Conservation (phyloP, 2,113 vertebrate species). For the Bubo blakistoni region DNA sequence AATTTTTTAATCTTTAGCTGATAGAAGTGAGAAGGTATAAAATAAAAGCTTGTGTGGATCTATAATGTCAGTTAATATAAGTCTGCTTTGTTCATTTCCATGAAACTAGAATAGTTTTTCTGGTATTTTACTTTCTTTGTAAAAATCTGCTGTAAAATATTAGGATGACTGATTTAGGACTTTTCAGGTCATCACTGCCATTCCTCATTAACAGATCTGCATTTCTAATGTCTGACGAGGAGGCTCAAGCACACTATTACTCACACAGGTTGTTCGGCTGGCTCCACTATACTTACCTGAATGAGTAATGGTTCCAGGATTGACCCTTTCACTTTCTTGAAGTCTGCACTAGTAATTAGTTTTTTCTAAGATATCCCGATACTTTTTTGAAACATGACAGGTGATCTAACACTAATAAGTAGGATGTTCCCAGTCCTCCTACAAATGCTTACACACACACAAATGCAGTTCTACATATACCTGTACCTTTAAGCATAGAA, state of each 20-base stretch:
- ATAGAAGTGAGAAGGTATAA: not conserved
- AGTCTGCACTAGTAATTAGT: not conserved
- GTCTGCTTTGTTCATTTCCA: not conserved
- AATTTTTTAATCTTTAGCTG: not conserved
- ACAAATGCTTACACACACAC: not conserved
- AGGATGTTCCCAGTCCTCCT: not conserved
- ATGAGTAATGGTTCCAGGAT: not conserved
- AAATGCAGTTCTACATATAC: not conserved
- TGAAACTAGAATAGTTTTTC: not conserved
- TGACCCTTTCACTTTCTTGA: not conserved
- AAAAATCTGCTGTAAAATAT: not conserved
- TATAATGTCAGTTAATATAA: not conserved
- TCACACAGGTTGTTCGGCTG: not conserved
- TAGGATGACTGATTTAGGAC: not conserved
- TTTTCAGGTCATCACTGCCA: not conserved
- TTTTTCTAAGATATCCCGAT: not conserved
- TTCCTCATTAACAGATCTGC: not conserved
- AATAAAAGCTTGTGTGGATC: not conserved
- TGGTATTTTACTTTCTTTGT: not conserved
- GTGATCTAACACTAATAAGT: not conserved
- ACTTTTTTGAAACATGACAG: not conserved
- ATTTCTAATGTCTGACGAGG: not conserved
- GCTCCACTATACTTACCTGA: not conserved
- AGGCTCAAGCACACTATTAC: not conserved
- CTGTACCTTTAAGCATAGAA: not conserved